Base-by-base conservation (phyloP, 2,113 vertebrate genomes). In the Isurus oxyrinchus region DNA sequence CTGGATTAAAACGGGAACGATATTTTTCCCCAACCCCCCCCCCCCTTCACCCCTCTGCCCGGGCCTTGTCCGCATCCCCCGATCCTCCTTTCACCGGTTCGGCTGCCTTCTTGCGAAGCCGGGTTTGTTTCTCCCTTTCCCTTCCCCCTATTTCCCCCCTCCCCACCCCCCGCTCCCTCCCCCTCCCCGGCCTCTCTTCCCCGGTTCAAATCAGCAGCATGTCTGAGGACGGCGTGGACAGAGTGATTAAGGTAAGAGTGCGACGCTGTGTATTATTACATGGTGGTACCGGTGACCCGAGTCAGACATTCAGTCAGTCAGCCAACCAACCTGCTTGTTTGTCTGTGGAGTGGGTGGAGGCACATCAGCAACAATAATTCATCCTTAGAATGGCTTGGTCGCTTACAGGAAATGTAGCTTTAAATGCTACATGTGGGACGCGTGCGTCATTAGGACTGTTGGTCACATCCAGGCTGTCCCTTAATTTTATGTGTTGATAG, bases 191-290 rank as follows among this genome's bases (percentile, higher is more conserved):
- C 81, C 81, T 72, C 35, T 79, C 79, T 81, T 84, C 81, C 40
- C 40, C 16, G 40, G 44, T 84, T 84, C 27, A 57, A 27, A 59
- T 91, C 59, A 61, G 59, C 90, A 94, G 90, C 35, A 94, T 94
- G 90, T 94, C 90, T n/a, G 90, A 94, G 35, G 90, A 94, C 90
- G 90, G 90, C 35, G 90, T 40, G n/a, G 90, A 94, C 90, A 94
- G 57, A 40, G 90, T 94, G n/a, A 94, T 94, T 61, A 94, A 94
- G 90, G 90, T 94, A 66, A 63, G 90, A 40, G 57, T 63, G 25
- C n/a, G 57, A n/a, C 5, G 25, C 27, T 90, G 55, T 91, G 10
- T 59, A 53, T 27, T 14, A 91, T 13, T 35, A 59, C 57, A 55
- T 35, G 88, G 27, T 91, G 55, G 88, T 57, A 1, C 57, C 88